Evolutionary conservation across 1,140 invertebrate species (phyloP).

Genomic region (Hylyphantes graminicola): DNA sequence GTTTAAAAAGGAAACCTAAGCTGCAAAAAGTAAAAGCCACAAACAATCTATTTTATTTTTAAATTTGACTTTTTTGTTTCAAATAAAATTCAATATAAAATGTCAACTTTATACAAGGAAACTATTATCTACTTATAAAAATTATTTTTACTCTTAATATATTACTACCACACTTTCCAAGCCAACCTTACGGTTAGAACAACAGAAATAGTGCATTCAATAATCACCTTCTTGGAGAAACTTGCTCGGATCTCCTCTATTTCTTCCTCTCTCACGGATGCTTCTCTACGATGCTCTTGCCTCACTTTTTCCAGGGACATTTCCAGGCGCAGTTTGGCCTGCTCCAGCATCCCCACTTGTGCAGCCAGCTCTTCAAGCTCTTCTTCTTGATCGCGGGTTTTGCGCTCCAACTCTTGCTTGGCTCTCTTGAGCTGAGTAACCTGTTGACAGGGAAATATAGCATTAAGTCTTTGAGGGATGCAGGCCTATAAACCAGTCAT

Average conservation of each 20-base stretch:
- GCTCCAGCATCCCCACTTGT: conserved; percentile 78
- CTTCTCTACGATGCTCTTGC: conserved; percentile 87
- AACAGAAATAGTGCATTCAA: neutral
- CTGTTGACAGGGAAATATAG: conserved; percentile 3
- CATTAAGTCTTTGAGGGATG: too few species aligned
- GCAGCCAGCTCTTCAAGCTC: conserved; percentile 94
- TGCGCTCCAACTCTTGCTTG: conserved; percentile 88
- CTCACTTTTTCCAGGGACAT: conserved; percentile 92
- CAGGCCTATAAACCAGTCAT: too few species aligned
- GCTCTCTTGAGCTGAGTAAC: conserved; percentile 79
- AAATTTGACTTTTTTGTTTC: too few species aligned
- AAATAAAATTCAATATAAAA: too few species aligned
- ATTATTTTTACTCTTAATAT: too few species aligned
- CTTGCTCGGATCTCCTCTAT: conserved; percentile 88
- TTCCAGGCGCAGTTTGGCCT: conserved; percentile 88
- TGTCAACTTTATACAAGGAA: too few species aligned
- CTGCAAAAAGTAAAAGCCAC: too few species aligned
- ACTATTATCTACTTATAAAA: too few species aligned
- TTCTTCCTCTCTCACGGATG: conserved; percentile 90
- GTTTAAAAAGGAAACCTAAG: too few species aligned
- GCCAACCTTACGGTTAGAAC: too few species aligned
- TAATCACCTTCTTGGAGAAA: conserved; percentile 85
- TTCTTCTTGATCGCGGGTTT: conserved; percentile 91
- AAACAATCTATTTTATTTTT: too few species aligned
- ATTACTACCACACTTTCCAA: too few species aligned